Evolutionary conservation across 2,113 vertebrate species (phyloP).

Genomic region (Hippocampus abdominalis): DNA sequence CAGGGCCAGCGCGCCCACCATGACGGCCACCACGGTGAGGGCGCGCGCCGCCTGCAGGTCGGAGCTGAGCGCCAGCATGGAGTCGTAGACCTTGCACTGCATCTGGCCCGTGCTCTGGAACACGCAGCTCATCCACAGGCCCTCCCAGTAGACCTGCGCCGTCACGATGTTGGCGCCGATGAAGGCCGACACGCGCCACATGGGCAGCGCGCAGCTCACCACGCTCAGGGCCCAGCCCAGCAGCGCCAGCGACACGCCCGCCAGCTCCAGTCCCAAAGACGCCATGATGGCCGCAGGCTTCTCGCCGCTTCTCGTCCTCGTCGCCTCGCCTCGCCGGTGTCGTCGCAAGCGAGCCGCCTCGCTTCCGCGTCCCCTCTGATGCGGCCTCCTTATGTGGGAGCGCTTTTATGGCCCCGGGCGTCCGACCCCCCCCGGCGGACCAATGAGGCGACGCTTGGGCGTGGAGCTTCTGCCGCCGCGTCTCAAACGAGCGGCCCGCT

Average conservation of each 20-base stretch:
- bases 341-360: too few species aligned
- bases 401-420: conserved; percentile 33
- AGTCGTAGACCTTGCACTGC: conserved; percentile 91
- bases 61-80: conserved; percentile 82
- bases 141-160: conserved; percentile 86
- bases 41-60: conserved; percentile 91
- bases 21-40: conserved; percentile 79
- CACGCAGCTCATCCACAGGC: conserved; percentile 90
- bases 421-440: conserved; percentile 38
- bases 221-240: conserved; percentile 84
- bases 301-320: too few species aligned
- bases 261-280: conserved; percentile 85
- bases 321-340: too few species aligned
- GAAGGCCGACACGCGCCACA: conserved; percentile 91
- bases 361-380: not conserved
- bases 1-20: conserved; percentile 79
- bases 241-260: conserved; percentile 76
- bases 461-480: conserved; percentile 24
- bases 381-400: conserved; percentile 31
- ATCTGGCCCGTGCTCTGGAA: conserved; percentile 90
- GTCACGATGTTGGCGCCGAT: conserved; percentile 93
- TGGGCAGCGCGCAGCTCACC: conserved; percentile 82
- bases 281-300: conserved; percentile 50
- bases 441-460: conserved; percentile 55
- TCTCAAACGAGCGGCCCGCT: conserved; percentile 35